Evolutionary conservation across 2,797 vertebrate genomes (phyloP).

Genomic region (Siniperca scherzeri): DNA sequence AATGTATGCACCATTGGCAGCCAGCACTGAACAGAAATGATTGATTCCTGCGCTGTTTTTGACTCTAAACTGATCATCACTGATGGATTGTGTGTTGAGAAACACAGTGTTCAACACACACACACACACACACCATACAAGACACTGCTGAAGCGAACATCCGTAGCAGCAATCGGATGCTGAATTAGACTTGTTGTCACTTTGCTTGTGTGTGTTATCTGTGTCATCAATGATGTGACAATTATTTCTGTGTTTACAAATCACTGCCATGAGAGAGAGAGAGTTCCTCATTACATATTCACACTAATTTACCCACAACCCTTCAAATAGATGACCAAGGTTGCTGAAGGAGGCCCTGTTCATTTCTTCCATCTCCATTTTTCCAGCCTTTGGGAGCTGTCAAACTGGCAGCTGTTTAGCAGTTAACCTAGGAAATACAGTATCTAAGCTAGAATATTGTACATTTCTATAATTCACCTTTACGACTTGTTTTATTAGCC

Average conservation of each 20-base stretch:
- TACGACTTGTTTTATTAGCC: background rate
- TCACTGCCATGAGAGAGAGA: background rate
- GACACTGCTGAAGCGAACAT: background rate
- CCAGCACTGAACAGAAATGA: background rate
- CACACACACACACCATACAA: background rate
- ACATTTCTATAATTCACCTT: background rate
- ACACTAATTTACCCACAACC: background rate
- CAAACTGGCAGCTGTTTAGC: background rate
- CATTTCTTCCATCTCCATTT: background rate
- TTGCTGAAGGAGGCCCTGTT: slow-evolving; percentile 2
- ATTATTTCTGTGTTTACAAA: slow-evolving; percentile 4
- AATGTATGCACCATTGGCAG: background rate
- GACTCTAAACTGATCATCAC: background rate
- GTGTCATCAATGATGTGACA: background rate
- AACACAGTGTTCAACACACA: background rate
- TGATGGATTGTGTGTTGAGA: background rate
- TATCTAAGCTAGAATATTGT: background rate
- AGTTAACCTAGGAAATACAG: background rate
- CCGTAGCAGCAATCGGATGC: background rate
- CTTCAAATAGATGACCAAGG: background rate
- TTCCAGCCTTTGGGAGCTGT: background rate
- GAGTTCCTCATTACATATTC: background rate
- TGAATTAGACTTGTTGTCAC: background rate
- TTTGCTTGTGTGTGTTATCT: background rate
- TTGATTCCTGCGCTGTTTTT: slow-evolving; percentile 4